Percentiles rank a stretch among this genome's conserved stretches.
phyloP scores from a whole-genome alignment of 2,113 vertebrate genomes.

The Hyaena hyaena region DNA sequence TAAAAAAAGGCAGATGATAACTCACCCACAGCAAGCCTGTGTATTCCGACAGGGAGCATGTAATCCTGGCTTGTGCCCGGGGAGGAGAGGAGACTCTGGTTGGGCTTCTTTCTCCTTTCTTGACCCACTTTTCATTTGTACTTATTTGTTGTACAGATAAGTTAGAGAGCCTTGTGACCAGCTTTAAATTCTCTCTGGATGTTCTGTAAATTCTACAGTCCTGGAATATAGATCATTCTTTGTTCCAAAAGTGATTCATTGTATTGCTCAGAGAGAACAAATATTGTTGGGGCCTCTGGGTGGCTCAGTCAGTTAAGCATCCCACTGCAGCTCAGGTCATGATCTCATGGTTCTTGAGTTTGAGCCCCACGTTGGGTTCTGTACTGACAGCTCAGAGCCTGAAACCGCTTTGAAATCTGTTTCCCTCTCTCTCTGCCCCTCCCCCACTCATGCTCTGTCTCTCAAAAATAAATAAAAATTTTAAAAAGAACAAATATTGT shows the following conservation, averaged over 20 bases:
- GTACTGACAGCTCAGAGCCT: too few species aligned
- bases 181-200: not conserved
- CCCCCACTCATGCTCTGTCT: too few species aligned
- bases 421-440: too few species aligned
- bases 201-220: not conserved
- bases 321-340: too few species aligned
- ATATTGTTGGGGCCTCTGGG: not conserved
- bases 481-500: not conserved
- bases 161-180: not conserved
- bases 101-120: not conserved
- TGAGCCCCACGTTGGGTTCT: too few species aligned
- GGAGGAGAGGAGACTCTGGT: not conserved
- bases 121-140: not conserved
- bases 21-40: not conserved
- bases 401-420: too few species aligned
- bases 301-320: too few species aligned
- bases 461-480: too few species aligned
- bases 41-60: not conserved
- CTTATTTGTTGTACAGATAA: not conserved
- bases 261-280: not conserved
- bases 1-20: not conserved
- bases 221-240: not conserved
- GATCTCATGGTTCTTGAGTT: too few species aligned
- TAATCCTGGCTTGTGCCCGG: not conserved
- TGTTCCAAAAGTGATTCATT: not conserved